These are phyloP conservation scores for Zosterops borbonicus DNA, from an alignment of 2,113 vertebrate species.

Conservation along the genomic window DNA sequence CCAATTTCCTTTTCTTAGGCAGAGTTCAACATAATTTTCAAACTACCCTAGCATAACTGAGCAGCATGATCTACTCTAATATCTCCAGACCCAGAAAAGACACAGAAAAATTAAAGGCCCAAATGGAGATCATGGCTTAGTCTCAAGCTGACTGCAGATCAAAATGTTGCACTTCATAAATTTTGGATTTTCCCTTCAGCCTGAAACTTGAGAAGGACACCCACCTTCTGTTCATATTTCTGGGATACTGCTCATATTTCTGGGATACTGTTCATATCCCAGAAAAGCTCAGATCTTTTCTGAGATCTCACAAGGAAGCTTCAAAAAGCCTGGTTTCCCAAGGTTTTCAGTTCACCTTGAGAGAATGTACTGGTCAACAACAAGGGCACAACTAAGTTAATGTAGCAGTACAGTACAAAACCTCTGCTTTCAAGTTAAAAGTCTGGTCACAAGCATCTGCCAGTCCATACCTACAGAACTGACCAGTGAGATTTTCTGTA, in stretches of 20 bases:
- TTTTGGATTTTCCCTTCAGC: background rate
- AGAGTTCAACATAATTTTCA: background rate
- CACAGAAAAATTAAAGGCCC: background rate
- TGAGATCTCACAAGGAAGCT: background rate
- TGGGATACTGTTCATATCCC: background rate
- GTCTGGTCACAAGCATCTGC: background rate
- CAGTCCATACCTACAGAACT: background rate
- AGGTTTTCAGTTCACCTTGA: background rate
- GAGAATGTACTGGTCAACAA: background rate
- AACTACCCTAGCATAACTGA: background rate
- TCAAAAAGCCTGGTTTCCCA: background rate
- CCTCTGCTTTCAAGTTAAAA: background rate
- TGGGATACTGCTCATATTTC: background rate
- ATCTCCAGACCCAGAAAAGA: background rate
- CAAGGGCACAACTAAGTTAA: background rate
- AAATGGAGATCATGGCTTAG: background rate
- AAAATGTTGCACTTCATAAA: background rate
- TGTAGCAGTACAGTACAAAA: background rate
- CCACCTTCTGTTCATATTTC: background rate
- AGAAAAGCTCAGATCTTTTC: slow-evolving; percentile 37
- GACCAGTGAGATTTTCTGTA: background rate
- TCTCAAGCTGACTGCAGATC: background rate
- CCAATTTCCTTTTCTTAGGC: background rate
- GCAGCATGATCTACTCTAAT: background rate
- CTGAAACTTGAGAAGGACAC: background rate